These are phyloP conservation scores for Alviniconcha strummeri DNA, from an alignment of 2,888 invertebrate genomes.

Conservation along the genomic window DNA sequence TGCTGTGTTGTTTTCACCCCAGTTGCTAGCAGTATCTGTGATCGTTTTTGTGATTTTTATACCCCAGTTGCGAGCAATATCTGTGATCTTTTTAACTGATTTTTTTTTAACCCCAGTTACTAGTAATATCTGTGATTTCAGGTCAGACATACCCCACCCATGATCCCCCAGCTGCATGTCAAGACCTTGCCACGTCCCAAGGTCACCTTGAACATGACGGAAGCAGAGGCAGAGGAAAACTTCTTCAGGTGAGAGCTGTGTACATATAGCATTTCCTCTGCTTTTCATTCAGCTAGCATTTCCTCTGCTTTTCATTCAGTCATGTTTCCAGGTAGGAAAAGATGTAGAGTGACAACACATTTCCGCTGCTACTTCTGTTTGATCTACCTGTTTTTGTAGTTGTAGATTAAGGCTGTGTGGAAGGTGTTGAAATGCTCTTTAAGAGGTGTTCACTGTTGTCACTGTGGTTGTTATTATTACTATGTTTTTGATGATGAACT, in stretches of 20 bases:
- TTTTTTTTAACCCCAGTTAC: no score
- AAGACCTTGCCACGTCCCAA: conserved; percentile 36
- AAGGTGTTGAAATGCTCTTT: not conserved
- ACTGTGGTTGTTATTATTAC: no score
- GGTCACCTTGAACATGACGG: conserved; percentile 33
- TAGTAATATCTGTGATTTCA: not conserved
- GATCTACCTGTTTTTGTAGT: not conserved
- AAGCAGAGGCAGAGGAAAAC: conserved; percentile 39
- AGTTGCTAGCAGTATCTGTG: no score
- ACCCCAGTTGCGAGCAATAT: no score
- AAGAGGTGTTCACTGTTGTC: no score
- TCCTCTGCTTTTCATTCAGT: not conserved
- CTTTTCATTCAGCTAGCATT: not conserved
- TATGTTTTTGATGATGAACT: no score
- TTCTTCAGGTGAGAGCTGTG: conserved; percentile 42
- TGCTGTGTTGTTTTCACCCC: no score
- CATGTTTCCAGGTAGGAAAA: not conserved
- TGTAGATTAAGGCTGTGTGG: not conserved
- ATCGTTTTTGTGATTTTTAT: no score
- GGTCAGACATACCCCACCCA: conserved; percentile 13
- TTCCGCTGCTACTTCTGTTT: not conserved
- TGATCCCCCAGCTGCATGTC: conserved; percentile 40
- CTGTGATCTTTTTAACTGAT: no score
- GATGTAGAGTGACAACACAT: not conserved
- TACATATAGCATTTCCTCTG: no score